Percentiles rank a stretch among this genome's conserved stretches.
Conservation (phyloP, 1,140 invertebrate genomes). For the Adoxophyes honmai region DNA sequence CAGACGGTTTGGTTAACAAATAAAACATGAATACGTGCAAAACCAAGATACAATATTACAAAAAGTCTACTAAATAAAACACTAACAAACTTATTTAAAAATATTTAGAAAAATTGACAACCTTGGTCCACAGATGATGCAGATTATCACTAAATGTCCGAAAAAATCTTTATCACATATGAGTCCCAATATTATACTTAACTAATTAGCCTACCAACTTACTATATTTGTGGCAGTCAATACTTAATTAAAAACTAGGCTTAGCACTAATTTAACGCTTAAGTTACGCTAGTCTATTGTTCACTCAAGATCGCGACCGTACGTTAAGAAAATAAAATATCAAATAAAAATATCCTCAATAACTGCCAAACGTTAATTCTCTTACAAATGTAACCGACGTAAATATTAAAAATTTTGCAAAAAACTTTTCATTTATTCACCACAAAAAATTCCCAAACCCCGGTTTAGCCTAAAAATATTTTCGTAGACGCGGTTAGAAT, state of each 20-base stretch:
- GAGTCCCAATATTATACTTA: constrained; percentile 43
- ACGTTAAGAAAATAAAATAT: constrained; percentile 64
- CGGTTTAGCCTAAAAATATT: constrained; percentile 74
- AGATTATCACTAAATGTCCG: constrained; percentile 38
- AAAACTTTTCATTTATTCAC: constrained; percentile 56
- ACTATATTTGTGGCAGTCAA: constrained; percentile 50
- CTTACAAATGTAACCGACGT: constrained; percentile 73
- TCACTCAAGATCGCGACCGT: constrained; percentile 54
- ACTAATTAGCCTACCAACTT: constrained; percentile 36
- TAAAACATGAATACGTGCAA: constrained; percentile 2
- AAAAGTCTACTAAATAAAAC: constrained; percentile 14
- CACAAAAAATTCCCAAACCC: constrained; percentile 59
- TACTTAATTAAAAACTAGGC: constrained; percentile 40
- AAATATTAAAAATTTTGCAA: constrained; percentile 75
- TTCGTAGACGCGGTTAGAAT: constrained; percentile 62
- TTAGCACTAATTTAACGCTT: constrained; percentile 36
- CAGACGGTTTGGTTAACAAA: background rate
- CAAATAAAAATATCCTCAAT: constrained; percentile 69
- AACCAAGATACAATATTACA: background rate
- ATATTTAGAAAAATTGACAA: constrained; percentile 30
- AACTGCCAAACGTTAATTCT: constrained; percentile 71
- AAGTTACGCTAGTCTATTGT: constrained; percentile 38
- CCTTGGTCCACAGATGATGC: constrained; percentile 48
- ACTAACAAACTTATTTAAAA: constrained; percentile 15
- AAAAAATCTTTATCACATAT: constrained; percentile 40